Evolutionary conservation across 1,140 invertebrate species (phyloP), one percentile per base, ranked within the genome.

Genomic region (Coenobita brevimanus): DNA sequence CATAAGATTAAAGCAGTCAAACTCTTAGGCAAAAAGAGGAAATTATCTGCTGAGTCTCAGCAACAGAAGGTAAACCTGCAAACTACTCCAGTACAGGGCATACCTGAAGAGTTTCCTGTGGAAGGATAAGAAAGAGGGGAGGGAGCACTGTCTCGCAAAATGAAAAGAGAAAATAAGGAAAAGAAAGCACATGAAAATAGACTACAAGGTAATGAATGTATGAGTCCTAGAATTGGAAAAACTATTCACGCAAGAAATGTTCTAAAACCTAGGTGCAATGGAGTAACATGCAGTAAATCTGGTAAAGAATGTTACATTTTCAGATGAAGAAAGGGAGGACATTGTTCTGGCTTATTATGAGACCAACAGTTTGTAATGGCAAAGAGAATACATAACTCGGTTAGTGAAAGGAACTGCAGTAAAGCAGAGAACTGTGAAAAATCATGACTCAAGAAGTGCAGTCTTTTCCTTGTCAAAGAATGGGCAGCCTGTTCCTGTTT

Each of bases 81-180:
- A 33, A 67, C 8, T 10, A n/a, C 62, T 67, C 62, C 62, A 67
- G 8, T 57, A 10, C 10, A 57, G 54, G 54, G n/a, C 10, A 10
- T 67, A 67, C 62, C 62, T 24, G 62, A 67, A 67, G 62, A 67
- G n/a, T 67, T 67, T 67, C 62, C n/a, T 67, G 62, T 67, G 62
- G 62, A 67, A 6, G 8, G 62, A 24, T 67, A 6, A 33, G 62
- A 67, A 33, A 67, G 62, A 67, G 62, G n/a, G n/a, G 62, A 67
- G 8, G n/a, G 8, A 4, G 62, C 21, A n/a, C 62, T 67, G 21
- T 8, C 62, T 67, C 62, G 62, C 30, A 24, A 24, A 24, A n/a
- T 67, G 4, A 67, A 67, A 67, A 67, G 62, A 33, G 4, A 67
- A 67, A 33, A 67, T 24, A 67, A 67, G 21, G n/a, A 67, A 33